phyloP scores from a whole-genome alignment of 1,140 invertebrate species.

The Bilobella aurantiaca region DNA sequence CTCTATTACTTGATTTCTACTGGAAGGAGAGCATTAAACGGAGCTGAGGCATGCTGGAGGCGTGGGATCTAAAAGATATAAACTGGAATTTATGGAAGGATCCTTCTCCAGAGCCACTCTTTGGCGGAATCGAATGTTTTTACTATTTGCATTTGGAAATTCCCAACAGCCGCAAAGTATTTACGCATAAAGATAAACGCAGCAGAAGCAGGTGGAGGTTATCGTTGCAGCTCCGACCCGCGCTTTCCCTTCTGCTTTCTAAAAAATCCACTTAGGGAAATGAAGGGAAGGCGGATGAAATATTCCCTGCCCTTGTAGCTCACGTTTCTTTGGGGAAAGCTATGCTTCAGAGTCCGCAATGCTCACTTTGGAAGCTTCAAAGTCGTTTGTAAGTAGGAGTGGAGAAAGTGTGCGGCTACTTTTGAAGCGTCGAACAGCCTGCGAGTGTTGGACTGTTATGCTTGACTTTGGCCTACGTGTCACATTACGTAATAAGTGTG shows the following conservation, averaged over 20 bases:
- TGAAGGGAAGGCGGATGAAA: background rate
- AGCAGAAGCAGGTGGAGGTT: background rate
- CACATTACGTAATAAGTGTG: slow-evolving; percentile 13
- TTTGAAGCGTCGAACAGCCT: background rate
- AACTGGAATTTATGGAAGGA: too few relatives aligned
- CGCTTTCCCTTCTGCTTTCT: too few relatives aligned
- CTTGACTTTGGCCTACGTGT: slow-evolving; percentile 1
- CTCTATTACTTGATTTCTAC: background rate
- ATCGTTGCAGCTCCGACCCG: background rate
- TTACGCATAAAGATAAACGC: background rate
- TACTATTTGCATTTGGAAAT: too few relatives aligned
- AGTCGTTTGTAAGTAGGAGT: background rate
- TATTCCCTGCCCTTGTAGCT: background rate
- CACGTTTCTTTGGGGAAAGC: too few relatives aligned
- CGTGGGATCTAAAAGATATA: too few relatives aligned
- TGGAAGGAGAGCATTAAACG: background rate
- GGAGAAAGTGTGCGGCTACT: background rate
- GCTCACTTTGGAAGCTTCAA: background rate
- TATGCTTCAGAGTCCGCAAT: too few relatives aligned
- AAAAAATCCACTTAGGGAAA: background rate
- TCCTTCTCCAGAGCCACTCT: too few relatives aligned
- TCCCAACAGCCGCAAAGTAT: background rate
- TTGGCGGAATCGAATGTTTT: too few relatives aligned
- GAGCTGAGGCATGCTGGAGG: too few relatives aligned
- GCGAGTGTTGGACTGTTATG: background rate